Evolutionary conservation across 1,140 invertebrate species (phyloP).

Genomic region (Drosophila cardini): DNA sequence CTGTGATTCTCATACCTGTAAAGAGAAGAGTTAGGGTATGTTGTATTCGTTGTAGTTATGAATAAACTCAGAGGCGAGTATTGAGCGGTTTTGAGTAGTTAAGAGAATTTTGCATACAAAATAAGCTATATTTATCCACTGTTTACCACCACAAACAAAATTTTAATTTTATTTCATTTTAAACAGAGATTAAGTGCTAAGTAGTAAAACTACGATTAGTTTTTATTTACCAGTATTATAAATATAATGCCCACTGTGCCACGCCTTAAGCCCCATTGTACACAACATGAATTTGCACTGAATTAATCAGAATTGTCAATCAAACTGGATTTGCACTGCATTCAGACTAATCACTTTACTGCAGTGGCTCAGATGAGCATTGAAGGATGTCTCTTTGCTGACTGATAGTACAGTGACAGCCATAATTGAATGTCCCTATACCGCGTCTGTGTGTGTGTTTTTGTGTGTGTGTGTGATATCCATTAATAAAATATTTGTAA

Average conservation of each 20-base stretch:
- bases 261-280: neutral
- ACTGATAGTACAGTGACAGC: conserved; percentile 2
- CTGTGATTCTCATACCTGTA: conserved; percentile 1
- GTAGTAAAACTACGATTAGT: no score
- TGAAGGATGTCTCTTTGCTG: neutral
- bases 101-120: no score
- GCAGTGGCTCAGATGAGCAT: neutral
- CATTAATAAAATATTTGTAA: conserved; percentile 60
- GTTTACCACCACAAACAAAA: no score
- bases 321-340: conserved; percentile 15
- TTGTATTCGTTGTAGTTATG: no score
- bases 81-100: no score
- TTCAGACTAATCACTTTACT: conserved; percentile 2
- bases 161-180: no score
- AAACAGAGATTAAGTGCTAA: no score
- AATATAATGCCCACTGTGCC: neutral
- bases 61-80: no score
- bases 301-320: conserved; percentile 25
- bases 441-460: neutral
- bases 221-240: no score
- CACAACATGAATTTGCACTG: neutral
- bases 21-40: neutral
- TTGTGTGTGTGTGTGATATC: conserved; percentile 5
- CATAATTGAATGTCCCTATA: conserved; percentile 16
- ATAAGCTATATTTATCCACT: no score